Evolutionary conservation across 2,113 vertebrate species (phyloP).

Genomic region (Aepyceros melampus): DNA sequence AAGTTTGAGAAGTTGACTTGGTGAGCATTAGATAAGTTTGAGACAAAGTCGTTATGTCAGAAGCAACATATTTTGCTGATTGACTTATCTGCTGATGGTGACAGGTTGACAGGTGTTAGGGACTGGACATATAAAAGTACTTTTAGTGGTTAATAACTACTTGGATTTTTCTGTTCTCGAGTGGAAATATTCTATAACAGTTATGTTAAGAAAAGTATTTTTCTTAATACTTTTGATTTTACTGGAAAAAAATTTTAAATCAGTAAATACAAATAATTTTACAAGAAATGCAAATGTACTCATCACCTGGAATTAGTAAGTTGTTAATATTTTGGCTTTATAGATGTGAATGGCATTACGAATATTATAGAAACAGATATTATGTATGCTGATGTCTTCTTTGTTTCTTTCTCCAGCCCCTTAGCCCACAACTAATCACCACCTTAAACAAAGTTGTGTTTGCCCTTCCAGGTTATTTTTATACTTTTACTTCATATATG

Average conservation of each 20-base stretch:
- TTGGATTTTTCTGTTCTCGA: background rate
- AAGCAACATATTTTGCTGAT: background rate
- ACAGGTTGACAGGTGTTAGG: background rate
- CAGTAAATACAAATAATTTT: background rate
- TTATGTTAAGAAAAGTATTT: background rate
- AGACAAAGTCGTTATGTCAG: background rate
- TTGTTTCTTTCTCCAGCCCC: background rate
- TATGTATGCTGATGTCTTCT: background rate
- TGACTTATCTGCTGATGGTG: background rate
- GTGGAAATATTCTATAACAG: background rate
- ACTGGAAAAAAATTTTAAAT: slow-evolving; percentile 15
- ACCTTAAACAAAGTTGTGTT: background rate
- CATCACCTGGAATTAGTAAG: background rate
- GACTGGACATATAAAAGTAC: background rate
- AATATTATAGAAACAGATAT: background rate
- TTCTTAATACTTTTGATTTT: slow-evolving; percentile 2
- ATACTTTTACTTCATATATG: background rate
- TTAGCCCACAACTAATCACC: background rate
- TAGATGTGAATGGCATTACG: background rate
- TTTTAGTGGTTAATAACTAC: background rate
- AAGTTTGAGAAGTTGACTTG: background rate
- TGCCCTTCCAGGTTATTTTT: background rate
- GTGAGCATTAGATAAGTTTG: background rate
- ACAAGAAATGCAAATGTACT: background rate
- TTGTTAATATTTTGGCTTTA: background rate